Evolutionary conservation across 2,113 vertebrate genomes (phyloP), one percentile per base, ranked within the genome.

Genomic region (Origma solitaria): DNA sequence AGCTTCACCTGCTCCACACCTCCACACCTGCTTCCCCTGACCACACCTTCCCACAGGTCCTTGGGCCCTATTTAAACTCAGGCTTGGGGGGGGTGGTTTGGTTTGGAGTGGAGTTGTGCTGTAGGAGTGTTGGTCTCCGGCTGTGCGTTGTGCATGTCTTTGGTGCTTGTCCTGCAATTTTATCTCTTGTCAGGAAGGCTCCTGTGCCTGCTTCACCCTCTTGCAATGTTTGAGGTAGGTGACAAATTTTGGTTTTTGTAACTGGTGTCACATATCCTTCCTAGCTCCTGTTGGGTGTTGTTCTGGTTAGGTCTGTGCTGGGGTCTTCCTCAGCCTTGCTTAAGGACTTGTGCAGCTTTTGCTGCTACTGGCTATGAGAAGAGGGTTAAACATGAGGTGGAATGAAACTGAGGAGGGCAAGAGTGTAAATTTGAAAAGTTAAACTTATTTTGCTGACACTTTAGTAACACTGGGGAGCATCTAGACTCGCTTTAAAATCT

Each of bases 131-230:
- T 38, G 2, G 5, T 6, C 0, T 76, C 0, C 27, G 0, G 9
- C 0, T 47, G 9, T 61, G 6, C 2, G 0, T 54, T 23, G 0
- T 8, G 8, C 1, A 0, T 35, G 0, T 4, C 0, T 7, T 54
- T 0, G 1, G 10, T 37, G 3, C 0, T 25, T 23, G 0, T 1
- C 0, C 3, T 53, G 3, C 0, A 5, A 0, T 1, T 60, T 44
- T 37, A 0, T 9, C 0, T 49, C 0, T 0, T 13, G 0, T 17
- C 2, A 28, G 3, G 1, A 0, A 6, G 7, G 7, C 0, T 0
- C 2, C 25, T 42, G 7, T 12, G 7, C 1, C 2, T 76, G 14
- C 1, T 15, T 71, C 0, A 1, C 38, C 1, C 0, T n/a, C 3
- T 16, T 75, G 3, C 9, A 40, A 3, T 13, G 4, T 4, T 23